Conservation (phyloP, 2,888 invertebrate species). For the Mythimna albipuncta region DNA sequence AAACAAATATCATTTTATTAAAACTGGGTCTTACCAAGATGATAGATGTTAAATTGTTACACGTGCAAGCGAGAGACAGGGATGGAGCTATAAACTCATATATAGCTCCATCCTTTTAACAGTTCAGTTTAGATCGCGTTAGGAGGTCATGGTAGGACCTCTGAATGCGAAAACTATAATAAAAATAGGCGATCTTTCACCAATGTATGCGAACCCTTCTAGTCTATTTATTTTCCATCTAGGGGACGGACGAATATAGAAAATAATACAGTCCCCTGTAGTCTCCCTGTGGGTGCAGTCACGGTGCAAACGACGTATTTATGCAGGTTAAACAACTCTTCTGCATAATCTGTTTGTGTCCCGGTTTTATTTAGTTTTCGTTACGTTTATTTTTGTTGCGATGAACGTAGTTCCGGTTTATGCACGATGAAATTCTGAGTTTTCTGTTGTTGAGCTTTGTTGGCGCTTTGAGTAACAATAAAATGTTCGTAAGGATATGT, state of each 20-base stretch:
- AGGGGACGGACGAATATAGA: constrained; percentile 39
- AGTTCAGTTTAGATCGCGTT: too few relatives aligned
- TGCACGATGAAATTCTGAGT: neutral
- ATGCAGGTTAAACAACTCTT: constrained; percentile 43
- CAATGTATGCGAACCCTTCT: constrained; percentile 3
- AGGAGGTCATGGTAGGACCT: too few relatives aligned
- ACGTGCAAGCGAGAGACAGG: too few relatives aligned
- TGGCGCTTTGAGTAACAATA: neutral
- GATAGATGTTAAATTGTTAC: too few relatives aligned
- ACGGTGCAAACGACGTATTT: constrained; percentile 37
- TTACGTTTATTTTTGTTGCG: constrained; percentile 2
- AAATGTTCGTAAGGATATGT: neutral
- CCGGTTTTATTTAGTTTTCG: constrained; percentile 11
- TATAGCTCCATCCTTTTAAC: too few relatives aligned
- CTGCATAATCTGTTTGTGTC: constrained; percentile 49
- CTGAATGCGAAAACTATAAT: neutral
- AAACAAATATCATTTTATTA: too few relatives aligned
- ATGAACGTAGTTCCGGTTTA: neutral
- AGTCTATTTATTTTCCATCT: constrained; percentile 37
- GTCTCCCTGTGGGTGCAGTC: constrained; percentile 17
- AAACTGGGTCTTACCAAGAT: too few relatives aligned
- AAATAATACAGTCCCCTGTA: constrained; percentile 41
- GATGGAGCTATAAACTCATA: too few relatives aligned
- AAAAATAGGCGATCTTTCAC: neutral
- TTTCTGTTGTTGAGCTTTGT: too few relatives aligned